phyloP scores from a whole-genome alignment of 1,140 invertebrate genomes.

The Bombyx mandarina region DNA sequence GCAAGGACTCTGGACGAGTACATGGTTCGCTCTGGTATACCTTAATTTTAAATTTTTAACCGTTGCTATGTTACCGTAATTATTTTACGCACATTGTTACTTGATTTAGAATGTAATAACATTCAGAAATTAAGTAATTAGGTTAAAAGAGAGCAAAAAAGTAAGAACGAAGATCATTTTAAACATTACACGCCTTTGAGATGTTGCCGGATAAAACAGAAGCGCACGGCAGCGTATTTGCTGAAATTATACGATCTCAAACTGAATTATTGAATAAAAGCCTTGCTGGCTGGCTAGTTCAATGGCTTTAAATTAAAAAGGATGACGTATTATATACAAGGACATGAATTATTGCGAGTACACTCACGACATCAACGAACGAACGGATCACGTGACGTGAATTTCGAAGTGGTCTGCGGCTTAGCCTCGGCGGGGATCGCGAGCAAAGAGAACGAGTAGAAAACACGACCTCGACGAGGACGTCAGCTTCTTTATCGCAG shows the following conservation, averaged over 20 bases:
- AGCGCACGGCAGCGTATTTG: no score
- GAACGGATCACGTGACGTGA: constrained; percentile 15
- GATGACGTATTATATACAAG: constrained; percentile 10
- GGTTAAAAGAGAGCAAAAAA: no score
- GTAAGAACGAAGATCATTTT: no score
- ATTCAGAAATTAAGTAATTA: no score
- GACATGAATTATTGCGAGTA: constrained; percentile 12
- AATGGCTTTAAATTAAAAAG: background rate
- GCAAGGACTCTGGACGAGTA: constrained; percentile 27
- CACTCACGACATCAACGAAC: constrained; percentile 10
- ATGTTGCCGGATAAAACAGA: background rate
- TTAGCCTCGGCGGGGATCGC: background rate
- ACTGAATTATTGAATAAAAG: no score
- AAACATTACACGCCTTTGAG: no score
- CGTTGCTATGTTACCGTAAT: no score
- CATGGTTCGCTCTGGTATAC: background rate
- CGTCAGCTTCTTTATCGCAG: constrained; percentile 38
- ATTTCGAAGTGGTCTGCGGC: constrained; percentile 11
- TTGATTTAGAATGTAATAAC: no score
- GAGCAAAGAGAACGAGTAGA: constrained; percentile 2
- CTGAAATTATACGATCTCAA: no score
- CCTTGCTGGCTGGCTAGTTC: constrained; percentile 3
- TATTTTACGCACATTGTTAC: no score
- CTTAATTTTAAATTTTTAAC: no score
- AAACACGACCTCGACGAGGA: constrained; percentile 22